Evolutionary conservation across 2,113 vertebrate genomes (phyloP), one percentile per base, ranked within the genome.

Genomic region (Rana temporaria): DNA sequence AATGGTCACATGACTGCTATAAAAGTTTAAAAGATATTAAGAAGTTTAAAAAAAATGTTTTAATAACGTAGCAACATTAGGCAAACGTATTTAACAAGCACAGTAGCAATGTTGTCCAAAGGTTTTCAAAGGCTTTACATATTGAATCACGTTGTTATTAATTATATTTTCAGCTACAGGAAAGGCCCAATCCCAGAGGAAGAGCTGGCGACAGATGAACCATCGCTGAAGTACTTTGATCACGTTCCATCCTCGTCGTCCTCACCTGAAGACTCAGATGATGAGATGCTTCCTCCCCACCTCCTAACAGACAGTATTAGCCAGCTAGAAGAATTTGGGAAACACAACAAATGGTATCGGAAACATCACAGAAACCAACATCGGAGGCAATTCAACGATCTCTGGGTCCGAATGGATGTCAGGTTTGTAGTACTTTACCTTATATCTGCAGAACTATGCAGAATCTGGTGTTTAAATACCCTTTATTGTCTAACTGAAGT

Each of bases 341-440:
- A 96, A 14, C 96, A 97, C 86, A 98, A 97, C 85, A 95, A 96
- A 22, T 93, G 93, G 92, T 96, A 95, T 73, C 94, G 95, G 85
- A 97, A 96, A 84, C 91, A 91, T 75, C 95, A 96, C 83, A 95
- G 94, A 0, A 90, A 92, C 30, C 95, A 96, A 26, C 92, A 95
- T 66, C 95, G 95, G 0, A 91, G 98, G 59, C 96, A 98, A 84
- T 99, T 99, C 91, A 99, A 96, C 15, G 98, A 99, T 90, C 94
- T 99, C 80, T 99, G 98, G 98, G 98, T 99, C 83, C 97, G 98
- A 86, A 95, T 99, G 24, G 97, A 95, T 85, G 96, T 96, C 85
- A 93, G 98, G 98, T 99, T 86, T 95, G 95, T 82, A 48, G 34
- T 22, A 20, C 4, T 74, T 74, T n/a, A 11, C 0, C 14, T 14